These are phyloP conservation scores for Nebria ingens DNA, from an alignment of 1,140 invertebrate genomes.

Conservation along the genomic window DNA sequence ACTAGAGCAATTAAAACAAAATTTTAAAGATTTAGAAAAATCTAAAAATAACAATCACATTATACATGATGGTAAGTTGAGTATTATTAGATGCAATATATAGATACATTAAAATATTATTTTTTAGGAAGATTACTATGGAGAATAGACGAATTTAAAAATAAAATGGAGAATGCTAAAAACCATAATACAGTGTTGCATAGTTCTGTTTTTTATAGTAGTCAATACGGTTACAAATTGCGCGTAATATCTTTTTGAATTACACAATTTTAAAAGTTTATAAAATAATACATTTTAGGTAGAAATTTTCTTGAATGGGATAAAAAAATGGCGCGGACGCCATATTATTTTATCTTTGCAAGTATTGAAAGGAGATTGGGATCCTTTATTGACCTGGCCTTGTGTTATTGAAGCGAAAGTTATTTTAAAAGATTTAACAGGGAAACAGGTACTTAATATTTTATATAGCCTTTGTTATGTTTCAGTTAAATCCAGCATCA, in stretches of 20 bases:
- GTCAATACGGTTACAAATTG: constrained; percentile 58
- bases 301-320: constrained; percentile 55
- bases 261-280: not conserved
- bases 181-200: constrained; percentile 47
- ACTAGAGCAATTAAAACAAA: constrained; percentile 24
- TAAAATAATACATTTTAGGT: constrained; percentile 36
- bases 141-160: constrained; percentile 51
- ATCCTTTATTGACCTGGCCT: constrained; percentile 57
- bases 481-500: too few relatives aligned
- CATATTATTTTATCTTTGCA: constrained; percentile 54
- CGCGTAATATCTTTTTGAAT: constrained; percentile 38
- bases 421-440: constrained; percentile 43
- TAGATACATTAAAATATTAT: too few relatives aligned
- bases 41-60: constrained; percentile 2
- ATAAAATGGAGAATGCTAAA: constrained; percentile 53
- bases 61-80: constrained; percentile 2
- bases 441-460: not conserved
- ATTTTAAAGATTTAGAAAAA: constrained; percentile 24
- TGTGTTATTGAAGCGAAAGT: constrained; percentile 50
- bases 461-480: not conserved
- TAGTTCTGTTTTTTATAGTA: constrained; percentile 54
- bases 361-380: constrained; percentile 54
- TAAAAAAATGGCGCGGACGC: constrained; percentile 60
- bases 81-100: too few relatives aligned
- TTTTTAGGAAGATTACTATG: constrained; percentile 52